phyloP scores from a whole-genome alignment of 2,797 vertebrate species.

The Lycodopsis pacificus region DNA sequence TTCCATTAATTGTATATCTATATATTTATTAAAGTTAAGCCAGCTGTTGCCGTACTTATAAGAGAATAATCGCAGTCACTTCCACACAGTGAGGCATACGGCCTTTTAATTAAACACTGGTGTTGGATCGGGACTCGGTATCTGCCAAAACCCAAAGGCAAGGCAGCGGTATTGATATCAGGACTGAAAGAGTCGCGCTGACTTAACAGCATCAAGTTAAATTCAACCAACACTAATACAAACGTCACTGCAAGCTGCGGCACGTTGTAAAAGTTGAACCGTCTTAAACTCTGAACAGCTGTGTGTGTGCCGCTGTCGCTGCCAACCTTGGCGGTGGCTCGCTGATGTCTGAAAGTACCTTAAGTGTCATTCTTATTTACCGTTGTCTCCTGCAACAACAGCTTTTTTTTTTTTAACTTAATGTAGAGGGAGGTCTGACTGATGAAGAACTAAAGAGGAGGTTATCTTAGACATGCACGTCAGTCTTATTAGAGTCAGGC shows the following conservation, averaged over 20 bases:
- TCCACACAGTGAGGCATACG: neutral
- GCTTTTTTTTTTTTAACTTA: neutral
- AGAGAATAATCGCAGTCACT: neutral
- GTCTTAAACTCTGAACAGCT: neutral
- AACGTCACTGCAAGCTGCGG: neutral
- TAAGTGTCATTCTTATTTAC: neutral
- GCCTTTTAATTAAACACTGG: neutral
- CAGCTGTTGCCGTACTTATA: no score
- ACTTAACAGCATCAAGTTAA: neutral
- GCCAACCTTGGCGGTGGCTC: neutral
- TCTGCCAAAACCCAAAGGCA: neutral
- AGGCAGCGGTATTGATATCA: neutral
- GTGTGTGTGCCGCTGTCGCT: neutral
- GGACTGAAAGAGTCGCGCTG: neutral
- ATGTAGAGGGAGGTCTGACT: constrained; percentile 1
- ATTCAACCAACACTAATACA: neutral
- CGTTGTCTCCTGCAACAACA: neutral
- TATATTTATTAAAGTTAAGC: no score
- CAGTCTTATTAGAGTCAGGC: constrained; percentile 5
- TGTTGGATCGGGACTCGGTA: neutral
- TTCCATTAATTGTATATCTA: no score
- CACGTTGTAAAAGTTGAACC: neutral
- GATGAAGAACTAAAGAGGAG: neutral
- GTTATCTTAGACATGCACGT: constrained; percentile 13
- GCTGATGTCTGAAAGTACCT: neutral